Percentiles rank a stretch among this genome's conserved stretches.
Evolutionary conservation across 2,888 invertebrate genomes (phyloP).

Genomic region (Andricus quercusramuli): DNA sequence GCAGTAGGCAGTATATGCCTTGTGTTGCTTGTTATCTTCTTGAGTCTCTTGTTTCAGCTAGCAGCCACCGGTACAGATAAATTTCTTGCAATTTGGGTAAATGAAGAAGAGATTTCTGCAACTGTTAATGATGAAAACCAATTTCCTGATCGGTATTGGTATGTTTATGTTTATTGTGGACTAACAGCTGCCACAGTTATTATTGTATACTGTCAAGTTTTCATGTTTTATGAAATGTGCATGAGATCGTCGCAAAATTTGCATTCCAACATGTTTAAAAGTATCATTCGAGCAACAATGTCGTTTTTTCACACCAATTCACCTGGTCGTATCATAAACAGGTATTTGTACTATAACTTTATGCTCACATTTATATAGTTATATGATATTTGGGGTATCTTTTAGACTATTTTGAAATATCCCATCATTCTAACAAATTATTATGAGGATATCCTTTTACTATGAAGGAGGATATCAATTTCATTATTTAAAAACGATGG

Average conservation of each 20-base stretch:
- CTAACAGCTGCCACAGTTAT: slow-evolving; percentile 75
- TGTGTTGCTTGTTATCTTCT: slow-evolving; percentile 48
- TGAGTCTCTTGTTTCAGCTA: slow-evolving; percentile 61
- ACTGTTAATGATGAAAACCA: slow-evolving; percentile 48
- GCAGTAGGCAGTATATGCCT: slow-evolving; percentile 68
- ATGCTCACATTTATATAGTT: background rate
- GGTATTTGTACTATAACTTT: slow-evolving; percentile 38
- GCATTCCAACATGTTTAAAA: slow-evolving; percentile 90
- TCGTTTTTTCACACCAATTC: slow-evolving; percentile 94
- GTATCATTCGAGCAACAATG: slow-evolving; percentile 89
- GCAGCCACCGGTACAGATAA: slow-evolving; percentile 75
- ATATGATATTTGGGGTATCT: background rate
- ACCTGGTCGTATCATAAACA: slow-evolving; percentile 77
- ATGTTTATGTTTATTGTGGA: slow-evolving; percentile 80
- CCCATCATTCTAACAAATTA: too few relatives aligned
- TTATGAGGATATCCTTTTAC: too few relatives aligned
- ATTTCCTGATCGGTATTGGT: slow-evolving; percentile 67
- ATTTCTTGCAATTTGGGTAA: slow-evolving; percentile 79
- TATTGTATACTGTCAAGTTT: slow-evolving; percentile 76
- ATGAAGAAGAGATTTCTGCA: slow-evolving; percentile 78
- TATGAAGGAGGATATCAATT: too few relatives aligned
- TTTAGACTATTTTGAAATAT: too few relatives aligned
- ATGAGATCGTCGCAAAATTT: slow-evolving; percentile 88
- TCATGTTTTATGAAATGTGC: slow-evolving; percentile 83
- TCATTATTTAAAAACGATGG: too few relatives aligned